Evolutionary conservation across 2,888 invertebrate genomes (phyloP).

Genomic region (Pseudococcus viburni): DNA sequence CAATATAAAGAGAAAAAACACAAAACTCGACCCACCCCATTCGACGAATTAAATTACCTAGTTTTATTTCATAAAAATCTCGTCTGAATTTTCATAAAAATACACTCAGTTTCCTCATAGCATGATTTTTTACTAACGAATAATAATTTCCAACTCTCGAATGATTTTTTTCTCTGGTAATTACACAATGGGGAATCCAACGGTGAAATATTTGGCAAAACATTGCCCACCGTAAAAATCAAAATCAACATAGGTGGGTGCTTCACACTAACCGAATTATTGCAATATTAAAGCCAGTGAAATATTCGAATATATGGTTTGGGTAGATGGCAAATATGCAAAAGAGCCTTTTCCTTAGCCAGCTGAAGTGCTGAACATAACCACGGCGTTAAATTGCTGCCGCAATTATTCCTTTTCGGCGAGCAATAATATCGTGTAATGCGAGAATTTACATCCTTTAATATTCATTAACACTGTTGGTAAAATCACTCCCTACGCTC

Average conservation of each 20-base stretch:
- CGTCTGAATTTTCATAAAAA: neutral
- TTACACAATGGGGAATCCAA: neutral
- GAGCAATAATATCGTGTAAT: slow-evolving; percentile 38
- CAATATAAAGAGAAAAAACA: no score
- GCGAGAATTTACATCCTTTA: slow-evolving; percentile 48
- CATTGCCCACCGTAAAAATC: neutral
- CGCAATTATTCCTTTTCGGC: slow-evolving; percentile 34
- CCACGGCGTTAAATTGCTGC: neutral
- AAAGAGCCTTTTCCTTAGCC: neutral
- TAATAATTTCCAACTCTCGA: neutral
- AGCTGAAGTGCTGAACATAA: neutral
- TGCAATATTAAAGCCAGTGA: neutral
- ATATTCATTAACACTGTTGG: slow-evolving; percentile 30
- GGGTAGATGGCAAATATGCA: slow-evolving; percentile 5
- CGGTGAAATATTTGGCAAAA: neutral
- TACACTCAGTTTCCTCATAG: neutral
- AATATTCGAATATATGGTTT: neutral
- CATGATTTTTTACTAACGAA: neutral
- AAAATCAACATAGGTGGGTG: neutral
- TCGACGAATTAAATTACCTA: no score
- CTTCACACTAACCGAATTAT: neutral
- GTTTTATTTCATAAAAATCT: no score
- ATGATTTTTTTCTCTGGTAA: neutral
- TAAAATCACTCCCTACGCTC: neutral
- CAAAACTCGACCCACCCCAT: no score